These are phyloP conservation scores for Australoheros facetus DNA, from an alignment of 2,797 vertebrate species.

Conservation along the genomic window DNA sequence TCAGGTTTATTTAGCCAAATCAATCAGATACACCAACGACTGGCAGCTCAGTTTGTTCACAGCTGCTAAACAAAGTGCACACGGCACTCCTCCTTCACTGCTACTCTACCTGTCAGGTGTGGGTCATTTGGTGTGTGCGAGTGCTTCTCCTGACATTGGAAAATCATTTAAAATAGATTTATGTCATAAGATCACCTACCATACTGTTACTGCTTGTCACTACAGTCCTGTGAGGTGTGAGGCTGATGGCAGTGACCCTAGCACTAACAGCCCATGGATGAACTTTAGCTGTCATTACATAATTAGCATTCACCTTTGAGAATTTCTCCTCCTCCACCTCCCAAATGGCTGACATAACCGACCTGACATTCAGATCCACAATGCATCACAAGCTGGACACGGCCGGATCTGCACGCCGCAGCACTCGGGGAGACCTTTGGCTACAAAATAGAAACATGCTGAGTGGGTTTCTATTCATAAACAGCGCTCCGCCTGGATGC, in stretches of 20 bases:
- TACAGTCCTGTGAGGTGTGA: neutral
- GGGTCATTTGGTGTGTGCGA: neutral
- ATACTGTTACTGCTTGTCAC: neutral
- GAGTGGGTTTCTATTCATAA: slow-evolving; percentile 21
- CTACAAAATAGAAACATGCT: slow-evolving; percentile 16
- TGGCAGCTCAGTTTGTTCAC: neutral
- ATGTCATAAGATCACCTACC: neutral
- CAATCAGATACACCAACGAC: neutral
- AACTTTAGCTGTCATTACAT: neutral
- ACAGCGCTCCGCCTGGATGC: neutral
- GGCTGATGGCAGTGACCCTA: neutral
- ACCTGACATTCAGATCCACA: slow-evolving; percentile 1
- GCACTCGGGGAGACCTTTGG: slow-evolving; percentile 27
- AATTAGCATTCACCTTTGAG: neutral
- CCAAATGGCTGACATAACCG: neutral
- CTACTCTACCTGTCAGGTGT: neutral
- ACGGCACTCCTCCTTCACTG: neutral
- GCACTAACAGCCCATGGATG: neutral
- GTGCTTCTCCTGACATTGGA: neutral
- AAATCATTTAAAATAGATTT: neutral
- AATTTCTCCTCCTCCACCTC: neutral
- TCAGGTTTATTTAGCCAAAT: neutral
- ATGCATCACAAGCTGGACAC: neutral
- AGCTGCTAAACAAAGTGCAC: neutral
- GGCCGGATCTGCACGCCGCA: neutral